phyloP scores from a whole-genome alignment of 2,797 vertebrate genomes.

The Ficedula albicollis region DNA sequence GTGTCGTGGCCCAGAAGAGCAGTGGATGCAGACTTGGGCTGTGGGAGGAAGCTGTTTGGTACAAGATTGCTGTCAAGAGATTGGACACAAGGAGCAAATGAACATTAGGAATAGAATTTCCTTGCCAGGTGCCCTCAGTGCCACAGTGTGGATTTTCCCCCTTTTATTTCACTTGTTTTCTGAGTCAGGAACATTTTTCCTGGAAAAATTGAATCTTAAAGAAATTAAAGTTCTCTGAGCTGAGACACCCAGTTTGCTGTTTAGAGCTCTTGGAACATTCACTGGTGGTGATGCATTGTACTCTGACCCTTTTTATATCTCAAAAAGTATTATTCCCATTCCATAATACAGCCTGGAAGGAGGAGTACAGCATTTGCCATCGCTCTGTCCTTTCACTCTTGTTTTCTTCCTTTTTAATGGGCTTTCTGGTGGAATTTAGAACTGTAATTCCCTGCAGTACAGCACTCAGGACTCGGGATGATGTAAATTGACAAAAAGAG shows the following conservation, averaged over 20 bases:
- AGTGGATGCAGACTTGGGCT: not conserved
- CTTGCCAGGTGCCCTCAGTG: not conserved
- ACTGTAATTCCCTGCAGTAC: not conserved
- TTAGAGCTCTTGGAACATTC: not conserved
- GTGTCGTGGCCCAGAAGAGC: accelerated
- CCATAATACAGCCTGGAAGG: not conserved
- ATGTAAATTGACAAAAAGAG: not conserved
- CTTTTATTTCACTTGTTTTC: not conserved
- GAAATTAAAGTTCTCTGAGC: not conserved
- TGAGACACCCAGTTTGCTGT: not conserved
- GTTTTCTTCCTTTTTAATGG: not conserved
- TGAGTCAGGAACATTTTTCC: not conserved
- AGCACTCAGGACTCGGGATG: not conserved
- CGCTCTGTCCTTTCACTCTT: not conserved
- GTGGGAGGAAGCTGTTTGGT: not conserved
- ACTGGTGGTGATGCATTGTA: not conserved
- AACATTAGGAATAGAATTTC: not conserved
- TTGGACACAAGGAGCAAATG: not conserved
- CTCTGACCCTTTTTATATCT: not conserved
- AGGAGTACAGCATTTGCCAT: not conserved
- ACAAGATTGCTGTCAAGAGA: not conserved
- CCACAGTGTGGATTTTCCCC: not conserved
- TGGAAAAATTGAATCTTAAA: not conserved
- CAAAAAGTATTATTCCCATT: not conserved
- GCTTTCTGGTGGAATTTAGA: not conserved